phyloP scores from a whole-genome alignment of 2,113 vertebrate genomes.

The Oryzias javanicus region DNA sequence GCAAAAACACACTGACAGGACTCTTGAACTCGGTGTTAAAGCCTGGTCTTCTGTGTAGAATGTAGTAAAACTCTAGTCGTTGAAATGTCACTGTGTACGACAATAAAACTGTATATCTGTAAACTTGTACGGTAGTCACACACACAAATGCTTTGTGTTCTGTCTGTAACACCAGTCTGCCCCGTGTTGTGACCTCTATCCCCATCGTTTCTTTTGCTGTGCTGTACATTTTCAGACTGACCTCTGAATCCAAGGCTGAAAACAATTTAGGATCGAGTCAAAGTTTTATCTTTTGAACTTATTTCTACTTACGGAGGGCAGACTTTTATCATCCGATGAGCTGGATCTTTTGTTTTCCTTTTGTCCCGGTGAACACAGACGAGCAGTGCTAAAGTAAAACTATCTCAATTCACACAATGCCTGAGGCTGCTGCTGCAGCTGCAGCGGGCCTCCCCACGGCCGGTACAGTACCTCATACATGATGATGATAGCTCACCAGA shows the following conservation, averaged over 20 bases:
- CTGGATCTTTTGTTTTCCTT: conserved; percentile 7
- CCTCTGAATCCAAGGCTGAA: conserved; percentile 75
- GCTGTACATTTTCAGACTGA: conserved; percentile 68
- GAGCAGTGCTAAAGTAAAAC: conserved; percentile 47
- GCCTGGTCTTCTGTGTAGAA: conserved; percentile 63
- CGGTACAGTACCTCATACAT: conserved; percentile 64
- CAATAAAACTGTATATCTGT: conserved; percentile 71
- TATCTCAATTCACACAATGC: conserved; percentile 68
- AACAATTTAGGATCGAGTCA: conserved; percentile 59
- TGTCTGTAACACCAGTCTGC: conserved; percentile 59
- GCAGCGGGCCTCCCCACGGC: conserved; percentile 57
- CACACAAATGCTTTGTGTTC: conserved; percentile 60
- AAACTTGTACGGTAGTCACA: conserved; percentile 72
- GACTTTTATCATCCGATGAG: conserved; percentile 49
- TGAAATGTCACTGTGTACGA: conserved; percentile 69
- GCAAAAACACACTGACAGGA: conserved; percentile 69
- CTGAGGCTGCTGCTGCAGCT: conserved; percentile 56
- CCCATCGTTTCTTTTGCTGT: conserved; percentile 41
- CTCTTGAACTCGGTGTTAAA: conserved; percentile 61
- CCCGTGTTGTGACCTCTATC: conserved; percentile 53
- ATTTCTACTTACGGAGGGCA: conserved; percentile 5
- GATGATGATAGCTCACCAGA: conserved; percentile 48
- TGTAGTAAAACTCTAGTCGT: conserved; percentile 66
- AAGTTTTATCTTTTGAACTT: conserved; percentile 49
- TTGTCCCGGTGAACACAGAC: conserved; percentile 67